Evolutionary conservation across 1,140 invertebrate genomes (phyloP).

Genomic region (Zophobas morio): DNA sequence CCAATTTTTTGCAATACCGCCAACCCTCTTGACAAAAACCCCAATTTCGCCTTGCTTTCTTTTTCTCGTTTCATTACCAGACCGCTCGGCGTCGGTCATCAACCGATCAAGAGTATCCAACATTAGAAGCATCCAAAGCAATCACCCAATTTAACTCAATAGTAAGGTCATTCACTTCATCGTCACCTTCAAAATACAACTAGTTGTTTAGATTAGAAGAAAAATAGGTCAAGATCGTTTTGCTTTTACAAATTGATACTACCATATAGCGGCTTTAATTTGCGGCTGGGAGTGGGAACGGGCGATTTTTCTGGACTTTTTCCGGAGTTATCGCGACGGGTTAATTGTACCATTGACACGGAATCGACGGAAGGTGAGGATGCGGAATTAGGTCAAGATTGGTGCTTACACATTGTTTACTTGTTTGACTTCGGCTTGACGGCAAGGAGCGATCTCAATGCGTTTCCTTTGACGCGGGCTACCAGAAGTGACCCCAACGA

Average conservation of each 20-base stretch:
- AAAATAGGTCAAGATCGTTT: slow-evolving; percentile 54
- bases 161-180: slow-evolving; percentile 51
- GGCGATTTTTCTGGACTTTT: background rate
- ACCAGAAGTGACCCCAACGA: background rate
- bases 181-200: slow-evolving; percentile 21
- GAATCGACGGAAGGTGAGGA: background rate
- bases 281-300: background rate
- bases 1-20: too few relatives aligned
- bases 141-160: slow-evolving; percentile 46
- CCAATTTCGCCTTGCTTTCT: background rate
- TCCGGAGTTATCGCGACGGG: too few relatives aligned
- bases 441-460: background rate
- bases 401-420: background rate
- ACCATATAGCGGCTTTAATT: slow-evolving; percentile 9
- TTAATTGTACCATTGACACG: background rate
- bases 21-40: too few relatives aligned
- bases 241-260: slow-evolving; percentile 21
- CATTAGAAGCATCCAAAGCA: slow-evolving; percentile 40
- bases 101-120: slow-evolving; percentile 30
- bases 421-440: slow-evolving; percentile 1
- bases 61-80: background rate
- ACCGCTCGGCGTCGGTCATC: slow-evolving; percentile 16
- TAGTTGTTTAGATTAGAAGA: background rate
- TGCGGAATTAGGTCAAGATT: slow-evolving; percentile 1
- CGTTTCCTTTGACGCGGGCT: background rate